Evolutionary conservation across 2,113 vertebrate species (phyloP).

Genomic region (Talpa occidentalis): DNA sequence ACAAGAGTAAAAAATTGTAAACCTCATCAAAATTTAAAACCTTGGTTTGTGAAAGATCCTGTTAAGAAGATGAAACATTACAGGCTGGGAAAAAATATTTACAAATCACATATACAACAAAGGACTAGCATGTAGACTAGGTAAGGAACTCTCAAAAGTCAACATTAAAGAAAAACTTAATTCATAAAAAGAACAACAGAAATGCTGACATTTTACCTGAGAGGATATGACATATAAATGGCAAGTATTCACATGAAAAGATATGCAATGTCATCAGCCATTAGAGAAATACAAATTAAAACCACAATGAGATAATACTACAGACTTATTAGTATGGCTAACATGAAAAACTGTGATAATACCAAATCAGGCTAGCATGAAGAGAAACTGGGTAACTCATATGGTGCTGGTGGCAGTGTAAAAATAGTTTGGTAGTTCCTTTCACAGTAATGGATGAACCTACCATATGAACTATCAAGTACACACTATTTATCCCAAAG

Average conservation of each 20-base stretch:
- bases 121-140: not conserved
- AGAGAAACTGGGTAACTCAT: not conserved
- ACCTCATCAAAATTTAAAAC: constrained; percentile 18
- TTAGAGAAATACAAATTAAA: constrained; percentile 3
- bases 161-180: not conserved
- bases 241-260: not conserved
- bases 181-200: not conserved
- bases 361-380: not conserved
- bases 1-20: not conserved
- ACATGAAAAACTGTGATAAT: not conserved
- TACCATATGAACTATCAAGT: not conserved
- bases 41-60: not conserved
- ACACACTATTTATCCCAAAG: not conserved
- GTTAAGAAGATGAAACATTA: not conserved
- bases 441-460: not conserved
- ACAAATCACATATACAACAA: not conserved
- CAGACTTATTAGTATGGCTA: not conserved
- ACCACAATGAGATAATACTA: not conserved
- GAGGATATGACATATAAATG: not conserved
- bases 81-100: not conserved
- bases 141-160: not conserved
- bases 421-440: not conserved
- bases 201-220: not conserved
- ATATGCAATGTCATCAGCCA: not conserved
- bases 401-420: not conserved